These are phyloP conservation scores for Astatoreochromis straeleni DNA, from an alignment of 2,113 vertebrate species.

Conservation along the genomic window DNA sequence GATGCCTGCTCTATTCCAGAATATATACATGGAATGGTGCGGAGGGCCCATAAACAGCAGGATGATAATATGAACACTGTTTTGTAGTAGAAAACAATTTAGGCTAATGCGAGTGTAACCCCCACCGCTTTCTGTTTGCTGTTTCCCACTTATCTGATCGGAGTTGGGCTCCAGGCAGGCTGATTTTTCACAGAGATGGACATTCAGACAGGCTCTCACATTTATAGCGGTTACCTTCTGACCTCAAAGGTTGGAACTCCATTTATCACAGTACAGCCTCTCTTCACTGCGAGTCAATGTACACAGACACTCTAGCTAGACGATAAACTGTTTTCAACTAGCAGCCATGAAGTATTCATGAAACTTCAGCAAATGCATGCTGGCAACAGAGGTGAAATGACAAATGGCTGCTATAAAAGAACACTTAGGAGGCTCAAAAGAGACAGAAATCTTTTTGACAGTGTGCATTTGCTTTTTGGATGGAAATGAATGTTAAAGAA, in stretches of 20 bases:
- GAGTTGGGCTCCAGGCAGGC: neutral
- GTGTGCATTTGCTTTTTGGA: neutral
- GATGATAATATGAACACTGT: neutral
- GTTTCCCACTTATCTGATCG: neutral
- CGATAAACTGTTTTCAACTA: neutral
- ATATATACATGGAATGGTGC: neutral
- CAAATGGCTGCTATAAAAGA: neutral
- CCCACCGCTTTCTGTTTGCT: neutral
- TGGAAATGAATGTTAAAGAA: neutral
- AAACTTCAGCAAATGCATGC: neutral
- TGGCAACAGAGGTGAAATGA: neutral
- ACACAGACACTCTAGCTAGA: neutral
- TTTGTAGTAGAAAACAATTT: neutral
- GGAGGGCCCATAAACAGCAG: neutral
- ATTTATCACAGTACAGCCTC: neutral
- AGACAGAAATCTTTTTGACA: neutral
- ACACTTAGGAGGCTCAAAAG: neutral
- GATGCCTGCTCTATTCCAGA: neutral
- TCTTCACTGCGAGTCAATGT: neutral
- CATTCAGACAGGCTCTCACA: neutral
- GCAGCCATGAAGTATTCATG: neutral
- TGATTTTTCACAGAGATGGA: neutral
- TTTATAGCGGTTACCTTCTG: conserved; percentile 3
- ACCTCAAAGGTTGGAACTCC: neutral
- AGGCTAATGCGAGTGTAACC: neutral